Percentiles rank a stretch among this genome's conserved stretches.
phyloP scores from a whole-genome alignment of 92 coral and sea anemone genomes.

The Parazoanthus atlanticus region DNA sequence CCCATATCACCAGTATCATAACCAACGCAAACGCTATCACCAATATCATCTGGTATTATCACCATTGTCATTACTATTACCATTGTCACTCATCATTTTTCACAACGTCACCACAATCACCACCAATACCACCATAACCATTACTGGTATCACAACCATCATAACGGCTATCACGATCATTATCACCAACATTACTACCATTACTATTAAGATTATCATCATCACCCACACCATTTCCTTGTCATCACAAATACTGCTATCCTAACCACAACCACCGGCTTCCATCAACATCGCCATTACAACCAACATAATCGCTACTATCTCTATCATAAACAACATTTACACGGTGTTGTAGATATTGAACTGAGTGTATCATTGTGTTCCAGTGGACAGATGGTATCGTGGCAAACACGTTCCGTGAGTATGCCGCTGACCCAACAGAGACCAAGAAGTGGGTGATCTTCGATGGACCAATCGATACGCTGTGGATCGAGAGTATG shows the following conservation, averaged over 20 bases:
- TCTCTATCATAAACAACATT: neutral
- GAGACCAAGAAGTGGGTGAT: conserved; percentile 98
- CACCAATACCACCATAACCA: too few relatives aligned
- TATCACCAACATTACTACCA: too few relatives aligned
- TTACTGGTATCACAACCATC: too few relatives aligned
- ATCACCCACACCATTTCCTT: neutral
- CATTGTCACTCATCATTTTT: neutral
- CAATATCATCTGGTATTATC: too few relatives aligned
- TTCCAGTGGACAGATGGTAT: conserved; percentile 99
- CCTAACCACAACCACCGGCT: neutral
- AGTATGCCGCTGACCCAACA: conserved; percentile 97
- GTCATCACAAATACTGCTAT: neutral
- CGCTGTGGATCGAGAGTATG: conserved; percentile 99
- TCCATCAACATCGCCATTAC: neutral
- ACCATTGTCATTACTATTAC: neutral
- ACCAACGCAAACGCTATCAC: neutral
- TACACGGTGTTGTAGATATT: neutral
- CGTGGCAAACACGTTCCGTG: conserved; percentile 99
- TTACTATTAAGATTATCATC: neutral
- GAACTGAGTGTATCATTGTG: neutral
- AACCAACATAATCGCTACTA: neutral
- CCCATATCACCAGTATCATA: neutral
- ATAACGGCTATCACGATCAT: too few relatives aligned
- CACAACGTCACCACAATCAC: too few relatives aligned
- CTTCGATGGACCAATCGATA: conserved; percentile 99